Conservation (phyloP, 2,113 vertebrate genomes). For the Hippopotamus amphibius region DNA sequence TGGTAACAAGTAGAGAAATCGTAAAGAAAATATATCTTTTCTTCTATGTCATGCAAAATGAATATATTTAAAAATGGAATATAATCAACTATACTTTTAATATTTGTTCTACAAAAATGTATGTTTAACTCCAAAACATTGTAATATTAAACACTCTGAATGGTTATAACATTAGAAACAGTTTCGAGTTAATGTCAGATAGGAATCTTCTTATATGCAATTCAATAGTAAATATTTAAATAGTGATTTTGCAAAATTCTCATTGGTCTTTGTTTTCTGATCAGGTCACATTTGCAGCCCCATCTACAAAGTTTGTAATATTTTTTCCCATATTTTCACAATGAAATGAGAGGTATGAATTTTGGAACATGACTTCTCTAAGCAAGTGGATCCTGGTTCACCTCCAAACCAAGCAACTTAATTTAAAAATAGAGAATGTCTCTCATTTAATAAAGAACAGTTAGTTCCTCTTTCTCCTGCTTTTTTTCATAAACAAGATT, state of each 20-base stretch:
- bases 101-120: background rate
- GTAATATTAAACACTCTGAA: conserved; percentile 31
- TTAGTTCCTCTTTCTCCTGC: background rate
- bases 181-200: background rate
- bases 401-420: background rate
- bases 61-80: background rate
- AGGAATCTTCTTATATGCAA: conserved; percentile 9
- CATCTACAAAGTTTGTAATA: background rate
- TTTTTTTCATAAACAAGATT: background rate
- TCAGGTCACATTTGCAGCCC: background rate
- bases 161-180: background rate
- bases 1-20: background rate
- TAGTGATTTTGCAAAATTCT: background rate
- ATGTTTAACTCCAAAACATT: background rate
- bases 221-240: conserved; percentile 32
- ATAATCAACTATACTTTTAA: background rate
- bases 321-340: background rate
- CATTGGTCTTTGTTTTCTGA: background rate
- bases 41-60: background rate
- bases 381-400: background rate
- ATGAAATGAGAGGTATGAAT: background rate
- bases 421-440: background rate
- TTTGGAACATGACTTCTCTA: background rate
- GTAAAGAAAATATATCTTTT: background rate
- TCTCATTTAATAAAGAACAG: background rate